Conservation (phyloP, 2,888 invertebrate species). For the Cephus sareptanus region DNA sequence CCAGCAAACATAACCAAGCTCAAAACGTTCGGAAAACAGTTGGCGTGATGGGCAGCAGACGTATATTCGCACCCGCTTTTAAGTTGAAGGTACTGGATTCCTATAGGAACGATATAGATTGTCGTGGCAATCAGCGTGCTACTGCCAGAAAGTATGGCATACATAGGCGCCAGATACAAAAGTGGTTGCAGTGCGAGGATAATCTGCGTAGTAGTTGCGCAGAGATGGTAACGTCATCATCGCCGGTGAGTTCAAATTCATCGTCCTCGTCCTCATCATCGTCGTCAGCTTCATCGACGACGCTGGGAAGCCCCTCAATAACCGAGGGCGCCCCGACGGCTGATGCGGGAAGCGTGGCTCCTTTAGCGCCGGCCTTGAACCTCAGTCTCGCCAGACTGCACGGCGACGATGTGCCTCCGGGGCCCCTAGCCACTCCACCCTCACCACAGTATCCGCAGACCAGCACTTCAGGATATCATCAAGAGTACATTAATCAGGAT, state of each 20-base stretch:
- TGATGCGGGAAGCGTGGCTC: constrained; percentile 39
- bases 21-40: constrained; percentile 55
- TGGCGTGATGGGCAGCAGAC: constrained; percentile 79
- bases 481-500: background rate
- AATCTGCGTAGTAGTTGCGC: constrained; percentile 80
- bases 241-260: constrained; percentile 15
- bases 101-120: constrained; percentile 86
- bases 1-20: constrained; percentile 56
- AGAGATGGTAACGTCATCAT: constrained; percentile 55
- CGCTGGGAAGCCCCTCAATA: constrained; percentile 56
- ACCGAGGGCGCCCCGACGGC: constrained; percentile 56
- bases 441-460: constrained; percentile 27
- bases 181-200: constrained; percentile 89
- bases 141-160: constrained; percentile 92
- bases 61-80: constrained; percentile 90
- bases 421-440: constrained; percentile 11
- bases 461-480: constrained; percentile 6
- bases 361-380: constrained; percentile 66
- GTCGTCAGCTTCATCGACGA: constrained; percentile 42
- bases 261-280: constrained; percentile 44
- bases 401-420: constrained; percentile 56
- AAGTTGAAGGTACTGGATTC: constrained; percentile 90
- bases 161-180: constrained; percentile 89
- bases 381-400: constrained; percentile 67
- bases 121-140: constrained; percentile 89